Evolutionary conservation across 2,113 vertebrate species (phyloP).

Genomic region (Zosterops borbonicus): DNA sequence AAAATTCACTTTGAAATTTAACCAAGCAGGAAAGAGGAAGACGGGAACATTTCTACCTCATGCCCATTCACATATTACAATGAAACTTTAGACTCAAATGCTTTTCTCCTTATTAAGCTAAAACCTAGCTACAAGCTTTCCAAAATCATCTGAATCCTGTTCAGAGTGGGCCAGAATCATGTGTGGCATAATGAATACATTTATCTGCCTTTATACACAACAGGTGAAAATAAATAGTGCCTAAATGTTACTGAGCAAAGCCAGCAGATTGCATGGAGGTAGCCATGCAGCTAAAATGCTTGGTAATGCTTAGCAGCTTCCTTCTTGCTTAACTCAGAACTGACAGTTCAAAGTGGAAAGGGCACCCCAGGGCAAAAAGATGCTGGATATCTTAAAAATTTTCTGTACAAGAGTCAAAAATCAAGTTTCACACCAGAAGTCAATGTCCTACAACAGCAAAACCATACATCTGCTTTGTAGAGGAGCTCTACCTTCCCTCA

Average conservation of each 20-base stretch:
- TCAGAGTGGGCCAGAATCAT: neutral
- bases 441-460: neutral
- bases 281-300: neutral
- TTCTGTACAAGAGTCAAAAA: neutral
- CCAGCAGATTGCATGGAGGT: fast-evolving
- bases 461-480: neutral
- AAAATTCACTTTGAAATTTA: neutral
- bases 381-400: neutral
- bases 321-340: neutral
- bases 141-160: neutral
- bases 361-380: neutral
- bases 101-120: neutral
- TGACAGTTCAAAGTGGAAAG: neutral
- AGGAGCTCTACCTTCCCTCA: neutral
- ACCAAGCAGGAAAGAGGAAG: neutral
- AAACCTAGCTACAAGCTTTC: neutral
- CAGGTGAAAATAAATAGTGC: neutral
- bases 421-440: neutral
- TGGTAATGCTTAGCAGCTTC: neutral
- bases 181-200: neutral
- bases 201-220: neutral
- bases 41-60: neutral
- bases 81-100: neutral
- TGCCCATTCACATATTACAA: neutral
- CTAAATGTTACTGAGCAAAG: neutral